A percentile compares a stretch with the other conserved stretches of the same genome.
Evolutionary conservation across 2,888 invertebrate species (phyloP).

Genomic region (Dugesia japonica): DNA sequence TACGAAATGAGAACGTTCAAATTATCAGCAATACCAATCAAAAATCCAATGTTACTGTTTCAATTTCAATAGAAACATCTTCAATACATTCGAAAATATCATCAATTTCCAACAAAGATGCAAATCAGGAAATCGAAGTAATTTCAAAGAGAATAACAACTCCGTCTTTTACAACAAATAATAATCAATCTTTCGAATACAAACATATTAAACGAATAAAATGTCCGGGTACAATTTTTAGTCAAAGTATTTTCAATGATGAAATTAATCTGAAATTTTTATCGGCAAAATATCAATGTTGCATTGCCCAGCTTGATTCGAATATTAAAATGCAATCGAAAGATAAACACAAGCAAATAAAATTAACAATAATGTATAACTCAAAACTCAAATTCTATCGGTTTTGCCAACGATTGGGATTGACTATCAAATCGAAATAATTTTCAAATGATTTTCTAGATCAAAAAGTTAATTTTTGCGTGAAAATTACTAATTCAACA

Average conservation of each 20-base stretch:
- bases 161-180: too few species aligned
- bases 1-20: too few species aligned
- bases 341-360: neutral
- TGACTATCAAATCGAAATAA: neutral
- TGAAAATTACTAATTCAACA: neutral
- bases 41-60: too few species aligned
- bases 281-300: neutral
- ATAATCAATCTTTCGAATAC: neutral
- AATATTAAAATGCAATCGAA: neutral
- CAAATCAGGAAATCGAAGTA: neutral
- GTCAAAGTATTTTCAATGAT: neutral
- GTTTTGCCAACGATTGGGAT: neutral
- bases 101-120: neutral
- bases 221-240: neutral
- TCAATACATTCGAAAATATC: neutral
- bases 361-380: neutral
- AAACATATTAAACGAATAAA: neutral
- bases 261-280: neutral
- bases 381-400: neutral
- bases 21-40: too few species aligned
- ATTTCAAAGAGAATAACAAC: neutral
- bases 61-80: too few species aligned
- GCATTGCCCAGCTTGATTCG: neutral
- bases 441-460: neutral
- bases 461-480: too few species aligned